A percentile compares a stretch with the other conserved stretches of the same genome.
phyloP scores from a whole-genome alignment of 37 sponge, comb jelly and placozoan species.

The Mnemiopsis leidyi region DNA sequence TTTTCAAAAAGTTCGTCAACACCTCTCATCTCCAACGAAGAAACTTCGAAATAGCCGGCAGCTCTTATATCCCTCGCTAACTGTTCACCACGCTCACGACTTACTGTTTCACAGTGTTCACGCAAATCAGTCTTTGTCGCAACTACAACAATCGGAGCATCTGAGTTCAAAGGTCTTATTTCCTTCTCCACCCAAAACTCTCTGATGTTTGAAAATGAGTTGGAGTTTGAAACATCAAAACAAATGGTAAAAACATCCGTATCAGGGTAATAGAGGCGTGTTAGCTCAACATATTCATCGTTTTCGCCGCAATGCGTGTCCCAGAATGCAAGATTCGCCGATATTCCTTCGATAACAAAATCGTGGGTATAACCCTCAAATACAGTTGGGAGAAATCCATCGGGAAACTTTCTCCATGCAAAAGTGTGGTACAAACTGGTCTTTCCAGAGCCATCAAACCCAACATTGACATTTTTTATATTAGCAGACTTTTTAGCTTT shows the following conservation, averaged over 20 bases:
- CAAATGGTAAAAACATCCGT: conserved; percentile 8
- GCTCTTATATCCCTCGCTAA: background rate
- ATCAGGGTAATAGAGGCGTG: background rate
- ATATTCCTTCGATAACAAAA: background rate
- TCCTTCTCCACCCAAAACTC: background rate
- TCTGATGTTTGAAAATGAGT: background rate
- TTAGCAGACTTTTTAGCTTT: background rate
- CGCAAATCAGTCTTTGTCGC: background rate
- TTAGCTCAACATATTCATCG: background rate
- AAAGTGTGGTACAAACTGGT: conserved; percentile 9
- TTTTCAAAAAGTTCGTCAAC: background rate
- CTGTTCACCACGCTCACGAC: background rate
- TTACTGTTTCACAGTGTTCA: background rate
- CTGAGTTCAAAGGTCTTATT: background rate
- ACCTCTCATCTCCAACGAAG: background rate
- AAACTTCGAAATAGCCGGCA: background rate
- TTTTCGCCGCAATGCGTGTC: background rate
- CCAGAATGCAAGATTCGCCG: background rate
- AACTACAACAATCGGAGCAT: background rate
- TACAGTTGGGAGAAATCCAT: background rate
- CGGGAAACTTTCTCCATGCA: background rate
- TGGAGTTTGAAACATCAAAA: background rate
- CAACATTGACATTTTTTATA: background rate
- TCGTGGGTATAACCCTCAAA: background rate
- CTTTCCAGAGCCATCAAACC: background rate